A percentile compares a stretch with the other conserved stretches of the same genome.
These are phyloP conservation scores for Sebastiscus tertius DNA, from an alignment of 2,797 vertebrate genomes.

Conservation along the genomic window DNA sequence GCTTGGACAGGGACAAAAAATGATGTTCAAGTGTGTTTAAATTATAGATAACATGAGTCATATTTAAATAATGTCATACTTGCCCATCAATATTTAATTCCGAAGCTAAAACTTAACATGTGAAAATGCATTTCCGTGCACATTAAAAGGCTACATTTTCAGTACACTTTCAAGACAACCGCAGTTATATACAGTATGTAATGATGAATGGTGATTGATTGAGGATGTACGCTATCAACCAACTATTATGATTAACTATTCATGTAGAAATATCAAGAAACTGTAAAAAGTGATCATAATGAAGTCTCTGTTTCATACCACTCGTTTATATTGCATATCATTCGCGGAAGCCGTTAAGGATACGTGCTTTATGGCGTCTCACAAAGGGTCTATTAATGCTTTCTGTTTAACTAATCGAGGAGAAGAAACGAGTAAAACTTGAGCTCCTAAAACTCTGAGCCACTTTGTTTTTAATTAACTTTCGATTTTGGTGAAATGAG, in stretches of 20 bases:
- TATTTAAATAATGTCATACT: slow-evolving; percentile 20
- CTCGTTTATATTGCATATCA: background rate
- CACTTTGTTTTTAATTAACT: slow-evolving; percentile 56
- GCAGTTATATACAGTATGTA: background rate
- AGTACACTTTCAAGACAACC: background rate
- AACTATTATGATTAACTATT: background rate
- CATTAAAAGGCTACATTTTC: background rate
- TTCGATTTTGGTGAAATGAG: slow-evolving; percentile 39
- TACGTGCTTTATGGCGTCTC: background rate
- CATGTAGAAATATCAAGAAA: background rate
- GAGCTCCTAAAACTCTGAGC: slow-evolving; percentile 6
- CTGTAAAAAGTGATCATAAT: background rate
- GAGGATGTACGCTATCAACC: background rate
- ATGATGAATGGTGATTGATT: background rate
- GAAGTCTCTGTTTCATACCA: background rate
- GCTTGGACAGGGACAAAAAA: background rate
- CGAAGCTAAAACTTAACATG: background rate
- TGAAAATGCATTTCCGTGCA: background rate
- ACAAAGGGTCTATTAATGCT: slow-evolving; percentile 16
- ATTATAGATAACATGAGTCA: background rate
- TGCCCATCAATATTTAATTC: background rate
- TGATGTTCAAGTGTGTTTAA: background rate
- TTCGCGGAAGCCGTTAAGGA: background rate
- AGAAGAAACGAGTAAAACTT: slow-evolving; percentile 10
- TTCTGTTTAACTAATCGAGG: slow-evolving; percentile 23